phyloP scores from a whole-genome alignment of 2,888 invertebrate species.

The Zootermopsis nevadensis region DNA sequence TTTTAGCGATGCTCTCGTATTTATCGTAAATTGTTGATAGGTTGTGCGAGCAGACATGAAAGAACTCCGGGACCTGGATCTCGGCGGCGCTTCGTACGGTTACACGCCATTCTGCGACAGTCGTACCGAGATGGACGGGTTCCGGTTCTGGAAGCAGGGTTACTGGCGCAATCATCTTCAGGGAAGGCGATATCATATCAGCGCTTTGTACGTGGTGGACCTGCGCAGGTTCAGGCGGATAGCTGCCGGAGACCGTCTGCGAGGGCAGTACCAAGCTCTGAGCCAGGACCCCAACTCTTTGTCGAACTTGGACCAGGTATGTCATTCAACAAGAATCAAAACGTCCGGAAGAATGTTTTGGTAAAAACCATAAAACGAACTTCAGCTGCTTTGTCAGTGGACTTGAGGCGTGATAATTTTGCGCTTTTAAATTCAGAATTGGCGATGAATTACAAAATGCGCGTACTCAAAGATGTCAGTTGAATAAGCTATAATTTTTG shows the following conservation, averaged over 20 bases:
- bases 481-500: no score
- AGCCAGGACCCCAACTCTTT: slow-evolving; percentile 99
- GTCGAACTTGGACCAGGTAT: slow-evolving; percentile 86
- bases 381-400: no score
- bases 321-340: not conserved
- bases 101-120: slow-evolving; percentile 99
- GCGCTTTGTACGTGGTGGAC: slow-evolving; percentile 98
- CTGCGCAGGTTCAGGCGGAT: slow-evolving; percentile 95
- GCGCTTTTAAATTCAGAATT: no score
- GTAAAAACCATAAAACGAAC: no score
- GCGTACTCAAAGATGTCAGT: no score
- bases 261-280: slow-evolving; percentile 99
- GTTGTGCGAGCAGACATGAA: slow-evolving; percentile 94
- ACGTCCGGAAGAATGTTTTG: no score
- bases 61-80: slow-evolving; percentile 90
- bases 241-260: slow-evolving; percentile 96
- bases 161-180: slow-evolving; percentile 99
- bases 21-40: slow-evolving; percentile 62
- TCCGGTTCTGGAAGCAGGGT: slow-evolving; percentile 99
- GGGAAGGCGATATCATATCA: slow-evolving; percentile 93
- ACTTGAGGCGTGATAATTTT: no score
- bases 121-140: slow-evolving; percentile 98
- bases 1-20: not conserved
- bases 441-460: no score
- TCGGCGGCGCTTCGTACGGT: slow-evolving; percentile 96